Evolutionary conservation across 2,888 invertebrate genomes (phyloP), one percentile per base, ranked within the genome.

Genomic region (Nephrotoma guestfalica): DNA sequence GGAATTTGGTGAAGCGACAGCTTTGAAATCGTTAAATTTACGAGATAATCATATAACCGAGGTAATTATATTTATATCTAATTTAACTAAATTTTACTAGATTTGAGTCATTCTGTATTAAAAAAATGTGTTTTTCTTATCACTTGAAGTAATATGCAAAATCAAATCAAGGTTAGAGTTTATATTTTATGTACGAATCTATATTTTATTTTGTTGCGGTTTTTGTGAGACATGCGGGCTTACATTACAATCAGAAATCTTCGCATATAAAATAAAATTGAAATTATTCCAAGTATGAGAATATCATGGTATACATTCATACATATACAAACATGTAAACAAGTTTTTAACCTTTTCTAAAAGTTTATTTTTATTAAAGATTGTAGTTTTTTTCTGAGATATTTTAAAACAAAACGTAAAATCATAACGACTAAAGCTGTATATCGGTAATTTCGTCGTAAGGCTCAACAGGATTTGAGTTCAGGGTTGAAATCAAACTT

Each of bases 21-120:
- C 87, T 0, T 87, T 91, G 85, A 88, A 88, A 87, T 87, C 88
- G 18, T 88, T 91, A 40, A 87, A 88, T 4, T 87, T 91, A 3
- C 89, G 88, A 83, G 88, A 89, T 43, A 91, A 91, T 88, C 88
- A 88, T 51, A 87, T 91, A 6, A 88, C 87, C 47, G 88, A 90
- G 91, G 51, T 85, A 87, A 89, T 89, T 83, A 40, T 47, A 13
- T 47, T 40, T 83, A 7, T 83, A 9, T 18, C 9, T 40, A 51
- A 51, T 51, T 15, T 51, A 15, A n/a, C 15, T 15, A 51, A 6
- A 47, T 89, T 4, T 85, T 41, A 11, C 13, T 57, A 86, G 41
- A 71, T 13, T 13, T 85, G 7, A 43, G 6, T 43, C 15, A 4
- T 57, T n/a, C 42, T 30, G 30, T 30, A 30, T 30, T 30, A 0